Conservation (phyloP, 1,140 invertebrate species). For the Drosophila insularis region DNA sequence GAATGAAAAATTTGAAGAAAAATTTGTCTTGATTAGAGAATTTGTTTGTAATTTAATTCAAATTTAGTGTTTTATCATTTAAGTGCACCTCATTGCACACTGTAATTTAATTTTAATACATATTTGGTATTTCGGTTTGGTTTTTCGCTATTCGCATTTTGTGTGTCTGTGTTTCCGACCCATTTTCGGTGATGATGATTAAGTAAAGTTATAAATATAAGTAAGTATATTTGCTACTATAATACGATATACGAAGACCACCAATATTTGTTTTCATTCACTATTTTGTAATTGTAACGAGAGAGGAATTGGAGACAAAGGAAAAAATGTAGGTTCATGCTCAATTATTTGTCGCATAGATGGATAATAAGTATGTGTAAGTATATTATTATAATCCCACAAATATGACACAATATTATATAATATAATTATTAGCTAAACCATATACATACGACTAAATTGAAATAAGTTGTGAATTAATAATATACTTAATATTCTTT, state of each 20-base stretch:
- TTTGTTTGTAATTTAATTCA: slow-evolving; percentile 55
- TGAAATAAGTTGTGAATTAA: slow-evolving; percentile 2
- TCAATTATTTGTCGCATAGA: slow-evolving; percentile 32
- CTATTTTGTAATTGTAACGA: slow-evolving; percentile 65
- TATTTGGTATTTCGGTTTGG: slow-evolving; percentile 21
- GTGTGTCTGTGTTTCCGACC: neutral
- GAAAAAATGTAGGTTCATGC: slow-evolving; percentile 20
- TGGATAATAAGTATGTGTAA: slow-evolving; percentile 7
- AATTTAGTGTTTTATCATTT: slow-evolving; percentile 54
- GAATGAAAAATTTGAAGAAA: slow-evolving; percentile 68
- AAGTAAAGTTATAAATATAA: slow-evolving; percentile 59
- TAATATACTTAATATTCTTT: neutral
- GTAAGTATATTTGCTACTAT: slow-evolving; percentile 66
- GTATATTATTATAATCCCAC: slow-evolving; percentile 12
- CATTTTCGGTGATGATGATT: slow-evolving; percentile 65
- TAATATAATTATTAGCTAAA: slow-evolving; percentile 1
- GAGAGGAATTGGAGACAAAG: slow-evolving; percentile 54
- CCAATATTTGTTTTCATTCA: slow-evolving; percentile 61
- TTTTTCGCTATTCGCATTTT: slow-evolving; percentile 20
- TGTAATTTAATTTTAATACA: slow-evolving; percentile 70
- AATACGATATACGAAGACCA: slow-evolving; percentile 67
- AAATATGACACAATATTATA: neutral
- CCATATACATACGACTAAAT: neutral
- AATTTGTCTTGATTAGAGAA: slow-evolving; percentile 55
- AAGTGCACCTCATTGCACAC: slow-evolving; percentile 41